Evolutionary conservation across 2,113 vertebrate genomes (phyloP), one percentile per base, ranked within the genome.

Genomic region (human (Homo sapiens)): DNA sequence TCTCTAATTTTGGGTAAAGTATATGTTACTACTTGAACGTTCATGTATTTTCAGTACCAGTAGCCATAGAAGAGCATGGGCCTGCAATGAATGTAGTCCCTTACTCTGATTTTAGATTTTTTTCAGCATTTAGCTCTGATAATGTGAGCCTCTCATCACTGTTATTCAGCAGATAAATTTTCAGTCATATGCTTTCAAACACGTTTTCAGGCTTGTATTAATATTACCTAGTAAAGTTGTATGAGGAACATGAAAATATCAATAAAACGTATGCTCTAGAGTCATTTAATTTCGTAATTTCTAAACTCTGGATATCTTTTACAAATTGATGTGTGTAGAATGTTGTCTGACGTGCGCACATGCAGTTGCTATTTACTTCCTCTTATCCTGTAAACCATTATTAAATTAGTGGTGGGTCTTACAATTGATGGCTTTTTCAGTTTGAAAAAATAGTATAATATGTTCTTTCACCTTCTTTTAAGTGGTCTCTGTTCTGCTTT

Each of bases 91-190:
- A 50, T 79, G 61, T 50, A 66, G n/a, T 89, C 30, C 6, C 17
- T 52, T 87, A 50, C 35, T 84, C 10, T 85, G 59, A 40, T 52
- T 90, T 92, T 87, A 83, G 81, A 64, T 8, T 81, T 89, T 92
- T 91, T 88, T 50, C 81, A 59, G 78, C 73, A 82, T 89, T 91
- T 89, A 96, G 25, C 38, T 89, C 8, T 66, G 75, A 14, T 84
- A 52, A 52, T 86, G 8, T 96, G 27, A 89, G 8, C 23, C 18
- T 86, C 52, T 64, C 11, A 45, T 96, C n/a, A 89, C 43, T 84
- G 0, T 75, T 22, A 35, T 23, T 94, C 12, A 96, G 8, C 40
- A 81, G 61, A 30, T 30, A 73, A 38, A 12, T 78, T 90, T 93
- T 70, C 4, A 84, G 5, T 94, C 57, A 72, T 40, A 48, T 16